A percentile compares a stretch with the other conserved stretches of the same genome.
Evolutionary conservation across 2,797 vertebrate genomes (phyloP).

Genomic region (Macroramphosus scolopax): DNA sequence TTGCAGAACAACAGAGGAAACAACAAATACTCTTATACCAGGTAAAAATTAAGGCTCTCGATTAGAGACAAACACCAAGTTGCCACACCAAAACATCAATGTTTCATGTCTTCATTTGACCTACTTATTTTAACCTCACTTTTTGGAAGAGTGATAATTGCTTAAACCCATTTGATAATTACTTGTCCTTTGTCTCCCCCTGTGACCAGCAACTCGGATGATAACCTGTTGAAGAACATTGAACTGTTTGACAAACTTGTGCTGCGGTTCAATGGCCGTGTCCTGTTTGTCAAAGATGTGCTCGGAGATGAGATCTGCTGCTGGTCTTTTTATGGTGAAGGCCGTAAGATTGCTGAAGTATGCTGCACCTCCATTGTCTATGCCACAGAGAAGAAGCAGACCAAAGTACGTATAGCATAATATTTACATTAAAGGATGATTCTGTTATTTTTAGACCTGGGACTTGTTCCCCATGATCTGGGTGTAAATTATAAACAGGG

Average conservation of each 20-base stretch:
- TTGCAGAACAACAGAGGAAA: conserved; percentile 98
- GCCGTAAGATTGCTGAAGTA: conserved; percentile 95
- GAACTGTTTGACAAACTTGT: conserved; percentile 98
- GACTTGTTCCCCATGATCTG: no score
- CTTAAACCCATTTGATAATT: no score
- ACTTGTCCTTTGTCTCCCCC: conserved; percentile 1
- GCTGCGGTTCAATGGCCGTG: conserved; percentile 92
- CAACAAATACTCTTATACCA: conserved; percentile 99
- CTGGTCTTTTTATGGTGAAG: conserved; percentile 98
- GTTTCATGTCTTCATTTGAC: no score
- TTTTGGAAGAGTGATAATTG: no score
- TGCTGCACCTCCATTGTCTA: conserved; percentile 99
- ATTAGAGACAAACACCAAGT: no score
- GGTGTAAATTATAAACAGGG: no score
- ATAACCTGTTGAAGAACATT: conserved; percentile 99
- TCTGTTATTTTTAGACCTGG: no score
- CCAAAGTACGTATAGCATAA: conserved; percentile 82
- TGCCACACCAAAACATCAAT: no score
- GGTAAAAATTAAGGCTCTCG: conserved; percentile 73
- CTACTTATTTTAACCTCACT: no score
- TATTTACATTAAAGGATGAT: background rate
- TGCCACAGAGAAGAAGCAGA: conserved; percentile 98
- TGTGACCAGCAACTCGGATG: conserved; percentile 89
- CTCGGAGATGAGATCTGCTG: conserved; percentile 99
- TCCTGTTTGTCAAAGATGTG: conserved; percentile 97